Evolutionary conservation across 2,888 invertebrate species (phyloP).

Genomic region (Nephrotoma appendiculata): DNA sequence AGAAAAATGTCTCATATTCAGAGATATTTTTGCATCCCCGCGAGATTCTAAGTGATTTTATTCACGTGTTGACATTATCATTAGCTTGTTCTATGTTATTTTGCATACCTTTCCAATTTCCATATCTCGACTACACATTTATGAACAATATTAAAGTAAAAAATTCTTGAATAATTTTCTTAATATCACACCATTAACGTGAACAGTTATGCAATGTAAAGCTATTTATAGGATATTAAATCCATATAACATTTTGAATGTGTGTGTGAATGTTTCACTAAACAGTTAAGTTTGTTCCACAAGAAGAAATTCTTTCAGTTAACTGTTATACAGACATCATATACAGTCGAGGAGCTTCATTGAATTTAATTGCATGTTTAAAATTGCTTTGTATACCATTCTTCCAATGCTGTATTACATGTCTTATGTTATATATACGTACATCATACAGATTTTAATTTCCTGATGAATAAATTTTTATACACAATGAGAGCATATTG

Average conservation of each 20-base stretch:
- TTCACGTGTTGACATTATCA: not conserved
- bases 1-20: no score
- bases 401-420: not conserved
- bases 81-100: not conserved
- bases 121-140: not conserved
- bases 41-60: not conserved
- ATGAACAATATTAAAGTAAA: not conserved
- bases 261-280: not conserved
- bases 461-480: not conserved
- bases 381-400: not conserved
- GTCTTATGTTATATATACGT: not conserved
- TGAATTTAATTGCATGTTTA: not conserved
- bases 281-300: not conserved
- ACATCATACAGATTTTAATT: not conserved
- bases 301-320: not conserved
- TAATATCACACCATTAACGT: not conserved
- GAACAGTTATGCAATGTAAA: not conserved
- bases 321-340: not conserved
- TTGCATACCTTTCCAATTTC: not conserved
- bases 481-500: not conserved
- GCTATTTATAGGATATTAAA: not conserved
- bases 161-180: not conserved
- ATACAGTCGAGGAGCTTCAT: not conserved
- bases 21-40: not conserved
- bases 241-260: not conserved